Conservation (phyloP, 2,113 vertebrate species). For the Neopipo cinnamomea region DNA sequence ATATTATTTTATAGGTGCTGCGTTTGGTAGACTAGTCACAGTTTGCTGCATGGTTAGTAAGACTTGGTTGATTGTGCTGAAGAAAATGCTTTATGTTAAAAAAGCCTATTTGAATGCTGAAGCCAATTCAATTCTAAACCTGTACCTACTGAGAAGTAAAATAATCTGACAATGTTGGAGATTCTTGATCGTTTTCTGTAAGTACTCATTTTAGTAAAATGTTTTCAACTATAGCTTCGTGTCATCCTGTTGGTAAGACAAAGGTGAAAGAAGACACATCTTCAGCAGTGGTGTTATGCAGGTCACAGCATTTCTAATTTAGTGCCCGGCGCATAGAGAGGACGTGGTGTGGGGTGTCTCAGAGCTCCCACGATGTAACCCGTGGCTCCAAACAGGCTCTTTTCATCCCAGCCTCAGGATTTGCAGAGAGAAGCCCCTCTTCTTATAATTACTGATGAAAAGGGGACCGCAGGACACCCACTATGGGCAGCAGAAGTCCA, state of each 20-base stretch:
- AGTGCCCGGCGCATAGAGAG: background rate
- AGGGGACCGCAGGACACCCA: background rate
- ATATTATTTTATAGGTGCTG: conserved; percentile 30
- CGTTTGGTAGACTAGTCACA: background rate
- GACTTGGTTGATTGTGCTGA: background rate
- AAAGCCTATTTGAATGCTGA: background rate
- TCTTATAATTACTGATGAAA: background rate
- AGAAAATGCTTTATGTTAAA: background rate
- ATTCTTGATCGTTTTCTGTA: background rate
- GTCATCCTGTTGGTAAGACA: background rate
- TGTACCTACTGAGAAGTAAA: background rate
- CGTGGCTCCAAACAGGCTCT: background rate
- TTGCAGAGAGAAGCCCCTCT: background rate
- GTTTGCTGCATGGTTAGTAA: background rate
- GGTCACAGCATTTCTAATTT: background rate
- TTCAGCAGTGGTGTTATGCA: background rate
- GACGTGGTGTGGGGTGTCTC: background rate
- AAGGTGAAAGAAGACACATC: background rate
- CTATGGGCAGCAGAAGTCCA: background rate
- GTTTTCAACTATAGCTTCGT: accelerated
- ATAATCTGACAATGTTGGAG: background rate
- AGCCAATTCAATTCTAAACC: background rate
- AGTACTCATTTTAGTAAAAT: background rate
- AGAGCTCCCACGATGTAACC: background rate
- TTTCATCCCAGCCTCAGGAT: background rate